These are phyloP conservation scores for Capreolus pygargus DNA, from an alignment of 2,113 vertebrate species.

Conservation along the genomic window DNA sequence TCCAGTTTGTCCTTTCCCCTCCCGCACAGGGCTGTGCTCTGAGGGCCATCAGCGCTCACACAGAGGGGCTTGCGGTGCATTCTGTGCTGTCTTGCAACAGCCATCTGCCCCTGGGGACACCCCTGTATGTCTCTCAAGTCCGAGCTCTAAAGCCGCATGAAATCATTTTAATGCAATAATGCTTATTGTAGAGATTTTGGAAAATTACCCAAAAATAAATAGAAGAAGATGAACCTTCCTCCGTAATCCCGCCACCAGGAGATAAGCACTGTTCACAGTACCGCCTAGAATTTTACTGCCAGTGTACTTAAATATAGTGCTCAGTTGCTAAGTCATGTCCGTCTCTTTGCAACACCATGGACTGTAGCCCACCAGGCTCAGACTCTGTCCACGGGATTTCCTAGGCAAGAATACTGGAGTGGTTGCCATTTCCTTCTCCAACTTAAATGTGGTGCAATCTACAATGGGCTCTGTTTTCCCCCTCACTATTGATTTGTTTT, in stretches of 20 bases:
- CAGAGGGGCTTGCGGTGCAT: not conserved
- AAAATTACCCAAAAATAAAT: not conserved
- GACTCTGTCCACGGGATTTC: not conserved
- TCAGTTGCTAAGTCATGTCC: not conserved
- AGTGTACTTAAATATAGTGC: not conserved
- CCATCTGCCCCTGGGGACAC: not conserved
- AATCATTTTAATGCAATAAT: slow-evolving; percentile 23
- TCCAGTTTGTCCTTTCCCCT: not conserved
- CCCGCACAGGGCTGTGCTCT: not conserved
- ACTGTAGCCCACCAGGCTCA: not conserved
- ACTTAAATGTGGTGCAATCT: not conserved
- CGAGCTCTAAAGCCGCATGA: not conserved
- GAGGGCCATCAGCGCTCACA: not conserved
- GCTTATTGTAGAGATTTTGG: not conserved
- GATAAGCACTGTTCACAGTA: not conserved
- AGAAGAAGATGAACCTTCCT: not conserved
- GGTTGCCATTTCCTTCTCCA: not conserved
- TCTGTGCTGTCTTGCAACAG: not conserved
- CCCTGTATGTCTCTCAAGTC: not conserved
- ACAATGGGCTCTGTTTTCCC: not conserved
- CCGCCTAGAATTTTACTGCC: not conserved
- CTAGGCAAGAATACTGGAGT: not conserved
- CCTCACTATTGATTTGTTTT: not conserved
- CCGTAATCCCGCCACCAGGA: not conserved
- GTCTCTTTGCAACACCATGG: not conserved